Base-by-base conservation (phyloP, 1,140 invertebrate species). In the Drosophila mojavensis region DNA sequence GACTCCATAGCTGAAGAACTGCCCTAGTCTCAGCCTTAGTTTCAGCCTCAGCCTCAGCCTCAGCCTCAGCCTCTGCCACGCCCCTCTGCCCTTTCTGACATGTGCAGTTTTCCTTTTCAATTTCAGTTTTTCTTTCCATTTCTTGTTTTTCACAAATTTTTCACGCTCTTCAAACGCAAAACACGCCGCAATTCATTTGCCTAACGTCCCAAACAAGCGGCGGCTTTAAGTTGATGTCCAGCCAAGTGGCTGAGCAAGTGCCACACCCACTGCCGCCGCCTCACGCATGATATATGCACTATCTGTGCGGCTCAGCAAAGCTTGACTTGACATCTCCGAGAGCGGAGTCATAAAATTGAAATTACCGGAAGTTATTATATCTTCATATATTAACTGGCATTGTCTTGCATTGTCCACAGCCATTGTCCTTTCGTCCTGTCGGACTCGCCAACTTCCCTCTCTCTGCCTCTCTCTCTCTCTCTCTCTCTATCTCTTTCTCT, bases 361-460 rank as follows among this genome's bases (percentile, higher is more conserved):
- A 88, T 88, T 88, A 89, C 84, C 84, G 84, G 84, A 88, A 88
- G 84, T 88, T 88, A 88, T 89, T 89, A 88, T 88, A 89, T 88
- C 84, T 89, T 88, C 84, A 89, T 88, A 89, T 88, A 89, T 88
- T 80, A 89, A 83, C 81, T 89, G 71, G 81, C 81, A 84, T 89
- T 90, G 81, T 88, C 83, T 90, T 65, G 60, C 58, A 66, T 60
- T 75, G 75, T 55, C 59, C 60, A 59, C 45, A 56, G 60, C 62
- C 66, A 74, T 78, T 86, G 79, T 83, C 79, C 81, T 78, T 48
- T 81, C 20, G 54, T 61, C 17, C 47, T 36, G 20, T 26, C 45
- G 28, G 48, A 51, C 61, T 36, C 15, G 36, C 11, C 36, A 0
- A 2, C 26, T 60, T 30, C 17, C 33, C 48, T 36, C 20, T 17